These are phyloP conservation scores for Morbakka virulenta DNA, from an alignment of 30 jellyfish, hydroid and myxozoan species.

Conservation along the genomic window DNA sequence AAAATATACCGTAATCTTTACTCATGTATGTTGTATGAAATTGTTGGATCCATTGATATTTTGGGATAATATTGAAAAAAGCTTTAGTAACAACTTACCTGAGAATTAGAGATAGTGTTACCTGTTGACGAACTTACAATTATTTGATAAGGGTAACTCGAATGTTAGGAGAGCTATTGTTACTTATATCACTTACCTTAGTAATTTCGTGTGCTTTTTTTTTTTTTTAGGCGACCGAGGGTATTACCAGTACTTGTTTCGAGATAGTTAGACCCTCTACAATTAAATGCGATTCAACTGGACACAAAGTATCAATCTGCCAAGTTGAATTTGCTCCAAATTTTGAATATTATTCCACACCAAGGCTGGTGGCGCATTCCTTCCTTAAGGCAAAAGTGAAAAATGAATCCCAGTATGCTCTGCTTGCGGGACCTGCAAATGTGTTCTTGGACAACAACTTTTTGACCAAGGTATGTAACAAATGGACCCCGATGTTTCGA, in stretches of 20 bases:
- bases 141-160: no score
- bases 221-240: constrained; percentile 48
- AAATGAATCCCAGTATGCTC: constrained; percentile 81
- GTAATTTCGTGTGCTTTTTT: no score
- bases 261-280: constrained; percentile 77
- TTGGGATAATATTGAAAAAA: no score
- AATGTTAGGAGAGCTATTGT: no score
- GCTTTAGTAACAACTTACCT: no score
- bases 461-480: constrained; percentile 86
- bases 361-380: constrained; percentile 89
- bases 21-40: no score
- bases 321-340: constrained; percentile 69
- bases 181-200: no score
- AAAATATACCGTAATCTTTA: no score
- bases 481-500: no score
- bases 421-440: constrained; percentile 88
- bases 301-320: constrained; percentile 83
- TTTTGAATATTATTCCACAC: constrained; percentile 73
- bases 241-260: constrained; percentile 81
- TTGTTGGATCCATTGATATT: no score
- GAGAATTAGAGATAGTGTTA: no score
- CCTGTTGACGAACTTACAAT: no score
- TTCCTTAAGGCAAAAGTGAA: constrained; percentile 73
- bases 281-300: constrained; percentile 56
- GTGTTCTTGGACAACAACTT: constrained; percentile 87